Conservation (phyloP, 1,140 invertebrate species). For the Tetragnatha versicolor region DNA sequence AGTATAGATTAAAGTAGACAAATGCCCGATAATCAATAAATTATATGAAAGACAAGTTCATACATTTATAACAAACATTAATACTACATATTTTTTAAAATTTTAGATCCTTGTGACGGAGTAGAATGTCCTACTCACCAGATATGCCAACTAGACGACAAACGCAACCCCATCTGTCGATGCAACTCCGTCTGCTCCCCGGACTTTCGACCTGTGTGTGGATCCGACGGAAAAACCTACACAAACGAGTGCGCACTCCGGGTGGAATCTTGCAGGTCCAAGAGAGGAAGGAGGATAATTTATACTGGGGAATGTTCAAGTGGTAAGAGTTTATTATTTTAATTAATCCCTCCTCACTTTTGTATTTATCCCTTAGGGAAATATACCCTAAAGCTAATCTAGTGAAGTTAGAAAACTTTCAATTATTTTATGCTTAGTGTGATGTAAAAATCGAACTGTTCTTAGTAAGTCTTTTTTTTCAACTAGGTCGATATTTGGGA, state of each 20-base stretch:
- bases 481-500: too few species aligned
- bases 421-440: too few species aligned
- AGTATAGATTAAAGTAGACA: too few species aligned
- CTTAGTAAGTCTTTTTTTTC: too few species aligned
- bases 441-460: too few species aligned
- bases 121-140: slow-evolving; percentile 79
- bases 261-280: slow-evolving; percentile 76
- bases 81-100: too few species aligned
- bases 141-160: slow-evolving; percentile 80
- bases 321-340: background rate
- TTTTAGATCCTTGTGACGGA: slow-evolving; percentile 80
- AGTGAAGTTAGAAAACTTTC: too few species aligned
- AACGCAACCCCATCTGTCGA: slow-evolving; percentile 77
- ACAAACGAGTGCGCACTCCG: slow-evolving; percentile 82
- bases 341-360: slow-evolving; percentile 28
- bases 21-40: too few species aligned
- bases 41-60: too few species aligned
- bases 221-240: slow-evolving; percentile 80
- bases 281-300: slow-evolving; percentile 76
- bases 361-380: too few species aligned
- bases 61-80: too few species aligned
- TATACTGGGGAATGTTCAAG: slow-evolving; percentile 77
- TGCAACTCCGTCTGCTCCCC: slow-evolving; percentile 81
- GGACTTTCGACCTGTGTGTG: slow-evolving; percentile 83
- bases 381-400: too few species aligned